Evolutionary conservation across 1,140 invertebrate genomes (phyloP).

Genomic region (Phymorhynchus buccinoides): DNA sequence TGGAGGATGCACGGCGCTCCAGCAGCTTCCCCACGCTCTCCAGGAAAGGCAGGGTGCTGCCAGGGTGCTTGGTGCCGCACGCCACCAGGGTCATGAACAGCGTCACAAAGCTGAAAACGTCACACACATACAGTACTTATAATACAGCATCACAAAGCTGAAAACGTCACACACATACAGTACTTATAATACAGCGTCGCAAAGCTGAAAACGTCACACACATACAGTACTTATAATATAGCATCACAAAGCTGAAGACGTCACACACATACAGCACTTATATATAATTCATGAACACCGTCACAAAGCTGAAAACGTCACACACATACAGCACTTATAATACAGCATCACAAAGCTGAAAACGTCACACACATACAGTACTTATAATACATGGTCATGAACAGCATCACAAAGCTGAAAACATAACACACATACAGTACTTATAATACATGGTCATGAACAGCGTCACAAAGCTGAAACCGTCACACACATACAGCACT

Average conservation of each 20-base stretch:
- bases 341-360: background rate
- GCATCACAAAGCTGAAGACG: slow-evolving; percentile 55
- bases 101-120: slow-evolving; percentile 56
- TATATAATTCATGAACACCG: background rate
- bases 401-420: too few species aligned
- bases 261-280: background rate
- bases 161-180: slow-evolving; percentile 25
- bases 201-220: slow-evolving; percentile 57
- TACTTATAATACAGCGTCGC: slow-evolving; percentile 47
- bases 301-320: too few species aligned
- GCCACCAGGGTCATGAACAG: slow-evolving; percentile 56
- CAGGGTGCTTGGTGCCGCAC: slow-evolving; percentile 51
- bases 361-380: too few species aligned
- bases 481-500: background rate
- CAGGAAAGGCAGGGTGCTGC: slow-evolving; percentile 61
- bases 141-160: slow-evolving; percentile 60
- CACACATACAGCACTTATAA: too few species aligned
- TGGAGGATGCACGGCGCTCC: slow-evolving; percentile 45
- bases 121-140: background rate
- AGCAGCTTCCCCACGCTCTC: slow-evolving; percentile 62
- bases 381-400: too few species aligned
- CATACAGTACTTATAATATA: slow-evolving; percentile 38
- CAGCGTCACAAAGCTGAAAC: slow-evolving; percentile 58
- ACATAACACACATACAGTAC: too few species aligned
- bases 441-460: slow-evolving; percentile 52